These are phyloP conservation scores for Etheostoma cragini DNA, from an alignment of 2,113 vertebrate species.

Conservation along the genomic window DNA sequence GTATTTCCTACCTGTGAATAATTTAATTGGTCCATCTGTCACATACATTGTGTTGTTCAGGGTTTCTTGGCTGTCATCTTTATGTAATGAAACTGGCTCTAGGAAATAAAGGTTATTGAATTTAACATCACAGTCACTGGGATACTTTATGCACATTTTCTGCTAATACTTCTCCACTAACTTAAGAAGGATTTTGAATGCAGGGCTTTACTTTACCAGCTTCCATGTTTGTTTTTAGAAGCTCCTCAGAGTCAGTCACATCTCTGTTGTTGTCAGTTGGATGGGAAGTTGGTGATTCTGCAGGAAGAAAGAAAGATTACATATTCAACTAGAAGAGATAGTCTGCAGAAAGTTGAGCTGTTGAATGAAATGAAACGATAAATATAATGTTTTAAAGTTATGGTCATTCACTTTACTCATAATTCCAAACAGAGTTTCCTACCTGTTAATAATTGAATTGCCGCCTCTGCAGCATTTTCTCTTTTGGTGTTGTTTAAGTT, in stretches of 20 bases:
- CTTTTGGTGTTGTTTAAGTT: not conserved
- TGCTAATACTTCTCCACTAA: too few relatives aligned
- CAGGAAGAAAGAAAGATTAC: not conserved
- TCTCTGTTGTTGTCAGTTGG: not conserved
- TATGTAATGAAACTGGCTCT: slow-evolving; percentile 30
- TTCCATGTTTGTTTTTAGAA: not conserved
- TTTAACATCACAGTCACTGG: not conserved
- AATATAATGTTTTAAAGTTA: not conserved
- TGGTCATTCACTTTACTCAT: not conserved
- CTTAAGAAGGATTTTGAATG: too few relatives aligned
- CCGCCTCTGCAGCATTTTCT: slow-evolving; percentile 16
- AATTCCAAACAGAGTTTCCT: slow-evolving; percentile 9
- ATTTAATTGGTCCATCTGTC: slow-evolving; percentile 3
- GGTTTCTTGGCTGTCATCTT: not conserved
- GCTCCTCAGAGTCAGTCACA: not conserved
- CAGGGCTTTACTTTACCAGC: slow-evolving; percentile 18
- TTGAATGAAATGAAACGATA: not conserved
- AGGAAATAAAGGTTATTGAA: not conserved
- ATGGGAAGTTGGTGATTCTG: not conserved
- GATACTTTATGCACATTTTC: not conserved
- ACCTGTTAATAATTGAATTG: slow-evolving; percentile 26
- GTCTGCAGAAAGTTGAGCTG: not conserved
- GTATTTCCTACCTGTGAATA: slow-evolving; percentile 33
- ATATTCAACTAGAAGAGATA: not conserved
- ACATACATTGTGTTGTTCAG: not conserved